These are phyloP conservation scores for Pogonomyrmex californicus DNA, from an alignment of 1,140 invertebrate species.

Conservation along the genomic window DNA sequence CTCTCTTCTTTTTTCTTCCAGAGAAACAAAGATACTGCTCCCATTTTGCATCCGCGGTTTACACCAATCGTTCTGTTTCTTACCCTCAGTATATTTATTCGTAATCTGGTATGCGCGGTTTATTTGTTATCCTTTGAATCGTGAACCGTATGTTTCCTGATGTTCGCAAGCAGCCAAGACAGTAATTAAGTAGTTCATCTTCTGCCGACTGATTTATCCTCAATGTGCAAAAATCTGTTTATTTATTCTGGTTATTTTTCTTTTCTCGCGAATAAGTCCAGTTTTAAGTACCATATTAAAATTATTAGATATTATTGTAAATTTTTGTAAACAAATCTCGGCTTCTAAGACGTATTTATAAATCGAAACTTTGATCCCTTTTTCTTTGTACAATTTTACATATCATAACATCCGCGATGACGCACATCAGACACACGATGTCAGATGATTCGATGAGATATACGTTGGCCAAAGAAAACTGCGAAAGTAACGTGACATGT, in stretches of 20 bases:
- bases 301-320: background rate
- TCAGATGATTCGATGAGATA: conserved; percentile 42
- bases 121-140: background rate
- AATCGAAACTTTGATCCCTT: background rate
- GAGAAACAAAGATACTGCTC: background rate
- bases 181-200: conserved; percentile 26
- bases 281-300: background rate
- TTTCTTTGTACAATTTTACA: background rate
- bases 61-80: conserved; percentile 27
- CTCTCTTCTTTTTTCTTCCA: background rate
- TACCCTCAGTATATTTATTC: background rate
- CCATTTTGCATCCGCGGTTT: conserved; percentile 7
- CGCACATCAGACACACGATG: background rate
- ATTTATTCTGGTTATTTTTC: too few species aligned
- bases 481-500: conserved; percentile 19
- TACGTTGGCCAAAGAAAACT: conserved; percentile 12
- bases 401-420: background rate
- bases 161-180: background rate
- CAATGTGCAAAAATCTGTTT: background rate
- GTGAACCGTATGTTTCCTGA: conserved; percentile 27
- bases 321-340: background rate
- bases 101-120: conserved; percentile 5
- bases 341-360: background rate
- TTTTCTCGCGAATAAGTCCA: background rate
- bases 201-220: background rate